Conservation (phyloP, 1,140 invertebrate genomes). For the Heliothis subflexa region DNA sequence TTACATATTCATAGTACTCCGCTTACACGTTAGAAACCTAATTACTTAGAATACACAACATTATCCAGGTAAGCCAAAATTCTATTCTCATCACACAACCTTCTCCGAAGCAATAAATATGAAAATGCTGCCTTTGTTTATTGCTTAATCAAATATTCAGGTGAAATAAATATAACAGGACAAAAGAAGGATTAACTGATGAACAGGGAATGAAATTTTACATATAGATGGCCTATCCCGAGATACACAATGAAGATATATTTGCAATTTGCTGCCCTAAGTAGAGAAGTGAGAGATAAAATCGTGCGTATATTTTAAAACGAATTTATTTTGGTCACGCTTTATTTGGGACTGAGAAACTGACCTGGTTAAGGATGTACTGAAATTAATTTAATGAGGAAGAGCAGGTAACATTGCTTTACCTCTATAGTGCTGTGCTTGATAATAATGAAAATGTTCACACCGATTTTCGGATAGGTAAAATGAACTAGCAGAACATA, state of each 20-base stretch:
- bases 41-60: too few relatives aligned
- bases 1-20: too few relatives aligned
- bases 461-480: too few relatives aligned
- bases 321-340: neutral
- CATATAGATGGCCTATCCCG: slow-evolving; percentile 40
- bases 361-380: neutral
- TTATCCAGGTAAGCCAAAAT: neutral
- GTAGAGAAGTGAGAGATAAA: slow-evolving; percentile 1
- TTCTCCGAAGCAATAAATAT: slow-evolving; percentile 15
- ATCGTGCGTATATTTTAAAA: slow-evolving; percentile 28
- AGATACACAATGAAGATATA: slow-evolving; percentile 35
- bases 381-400: neutral
- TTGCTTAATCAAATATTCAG: slow-evolving; percentile 39
- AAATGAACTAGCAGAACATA: too few relatives aligned
- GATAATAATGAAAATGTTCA: too few relatives aligned
- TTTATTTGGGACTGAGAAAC: neutral
- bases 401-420: neutral
- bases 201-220: slow-evolving; percentile 9
- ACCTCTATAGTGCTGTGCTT: too few relatives aligned
- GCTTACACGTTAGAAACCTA: too few relatives aligned
- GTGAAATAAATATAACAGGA: slow-evolving; percentile 31
- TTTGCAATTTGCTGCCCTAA: slow-evolving; percentile 28
- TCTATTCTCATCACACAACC: neutral
- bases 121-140: slow-evolving; percentile 28
- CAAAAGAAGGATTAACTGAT: slow-evolving; percentile 27